phyloP scores from a whole-genome alignment of 2,113 vertebrate species.

The Syngnathus typhle region DNA sequence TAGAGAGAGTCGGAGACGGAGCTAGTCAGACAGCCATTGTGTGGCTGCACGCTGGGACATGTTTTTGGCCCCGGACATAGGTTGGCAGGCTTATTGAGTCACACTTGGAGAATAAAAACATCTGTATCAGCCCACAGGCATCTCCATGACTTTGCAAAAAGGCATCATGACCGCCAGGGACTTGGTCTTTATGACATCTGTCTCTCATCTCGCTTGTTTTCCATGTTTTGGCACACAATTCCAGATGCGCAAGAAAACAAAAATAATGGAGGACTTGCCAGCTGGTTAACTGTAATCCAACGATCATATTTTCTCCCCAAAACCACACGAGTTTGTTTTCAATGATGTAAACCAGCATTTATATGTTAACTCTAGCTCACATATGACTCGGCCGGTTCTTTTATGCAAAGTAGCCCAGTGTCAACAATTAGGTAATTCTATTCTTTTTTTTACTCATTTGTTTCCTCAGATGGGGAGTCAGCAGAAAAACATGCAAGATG shows the following conservation, averaged over 20 bases:
- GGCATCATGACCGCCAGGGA: conserved; percentile 41
- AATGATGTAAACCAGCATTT: conserved; percentile 12
- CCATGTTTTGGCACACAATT: conserved; percentile 35
- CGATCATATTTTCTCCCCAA: conserved; percentile 8
- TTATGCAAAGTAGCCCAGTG: background rate
- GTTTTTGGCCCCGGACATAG: conserved; percentile 31
- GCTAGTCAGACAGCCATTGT: conserved; percentile 21
- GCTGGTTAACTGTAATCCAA: conserved; percentile 21
- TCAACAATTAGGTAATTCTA: conserved; percentile 1
- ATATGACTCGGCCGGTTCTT: too few relatives aligned
- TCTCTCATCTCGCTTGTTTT: conserved; percentile 43
- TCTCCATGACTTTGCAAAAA: conserved; percentile 53
- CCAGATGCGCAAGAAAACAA: conserved; percentile 18
- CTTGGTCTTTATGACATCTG: conserved; percentile 31
- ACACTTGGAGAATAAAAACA: conserved; percentile 40
- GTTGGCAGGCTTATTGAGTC: conserved; percentile 32
- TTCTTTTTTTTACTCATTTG: conserved; percentile 8
- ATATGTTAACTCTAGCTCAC: conserved; percentile 5
- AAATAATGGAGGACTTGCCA: conserved; percentile 22
- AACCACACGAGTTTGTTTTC: conserved; percentile 25
- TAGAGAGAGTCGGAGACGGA: conserved; percentile 4
- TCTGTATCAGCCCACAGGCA: conserved; percentile 49
- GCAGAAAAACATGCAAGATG: conserved; percentile 25
- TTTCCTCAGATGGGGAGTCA: conserved; percentile 13
- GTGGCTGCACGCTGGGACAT: conserved; percentile 30